Percentiles rank a stretch among this genome's conserved stretches.
Conservation (phyloP, 2,797 vertebrate genomes). For the Antrozous pallidus region DNA sequence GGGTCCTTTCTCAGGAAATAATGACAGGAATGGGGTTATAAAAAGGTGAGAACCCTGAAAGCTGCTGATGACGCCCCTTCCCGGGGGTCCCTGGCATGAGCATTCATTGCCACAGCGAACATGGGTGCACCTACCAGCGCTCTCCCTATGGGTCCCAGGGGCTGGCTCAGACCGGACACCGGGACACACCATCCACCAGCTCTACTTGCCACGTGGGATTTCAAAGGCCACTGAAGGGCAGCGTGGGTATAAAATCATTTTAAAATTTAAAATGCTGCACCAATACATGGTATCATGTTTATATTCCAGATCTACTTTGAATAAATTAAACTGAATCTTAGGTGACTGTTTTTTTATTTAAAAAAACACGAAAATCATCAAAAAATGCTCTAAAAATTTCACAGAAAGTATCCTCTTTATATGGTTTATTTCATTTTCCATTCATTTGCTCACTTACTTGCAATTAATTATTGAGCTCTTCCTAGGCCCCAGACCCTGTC, state of each 20-base stretch:
- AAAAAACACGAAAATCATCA: background rate
- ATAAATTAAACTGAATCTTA: background rate
- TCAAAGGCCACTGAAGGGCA: background rate
- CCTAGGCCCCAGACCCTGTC: fast-evolving
- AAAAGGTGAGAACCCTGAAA: background rate
- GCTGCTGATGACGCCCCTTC: fast-evolving
- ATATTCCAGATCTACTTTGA: background rate
- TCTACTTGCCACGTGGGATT: background rate
- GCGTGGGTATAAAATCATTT: background rate
- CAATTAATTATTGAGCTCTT: fast-evolving
- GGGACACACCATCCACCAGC: background rate
- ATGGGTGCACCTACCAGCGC: fast-evolving
- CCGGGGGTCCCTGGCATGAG: fast-evolving
- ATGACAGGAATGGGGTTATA: background rate
- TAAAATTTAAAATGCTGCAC: background rate
- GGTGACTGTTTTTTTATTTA: background rate
- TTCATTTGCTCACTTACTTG: background rate
- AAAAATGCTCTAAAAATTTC: background rate
- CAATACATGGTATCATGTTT: fast-evolving
- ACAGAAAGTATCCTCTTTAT: background rate
- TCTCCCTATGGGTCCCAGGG: background rate
- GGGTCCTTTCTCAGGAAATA: background rate
- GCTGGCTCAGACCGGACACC: fast-evolving
- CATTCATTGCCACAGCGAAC: fast-evolving
- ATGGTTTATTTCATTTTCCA: background rate